Base-by-base conservation (phyloP, 2,797 vertebrate species). In the Falco berigora region DNA sequence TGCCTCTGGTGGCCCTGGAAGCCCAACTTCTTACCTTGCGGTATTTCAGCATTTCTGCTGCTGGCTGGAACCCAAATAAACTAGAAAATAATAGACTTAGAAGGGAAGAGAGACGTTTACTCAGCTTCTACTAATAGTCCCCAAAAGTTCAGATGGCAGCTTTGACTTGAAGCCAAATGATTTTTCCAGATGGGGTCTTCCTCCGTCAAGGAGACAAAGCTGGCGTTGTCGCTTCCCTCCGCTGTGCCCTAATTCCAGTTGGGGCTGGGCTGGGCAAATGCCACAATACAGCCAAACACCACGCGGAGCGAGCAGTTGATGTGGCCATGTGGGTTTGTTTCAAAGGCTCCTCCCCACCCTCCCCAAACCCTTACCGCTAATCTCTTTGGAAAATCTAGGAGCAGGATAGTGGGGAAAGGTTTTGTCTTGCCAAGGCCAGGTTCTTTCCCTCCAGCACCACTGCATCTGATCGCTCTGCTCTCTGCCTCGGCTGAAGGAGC, bases 51-150 rank as follows among this genome's bases (percentile, higher is more conserved):
- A 55, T 75, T 82, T 78, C 75, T 82, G 34, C 67, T 66, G 25
- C 89, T 93, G 86, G 74, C 86, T 30, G 40, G 58, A 55, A 78
- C 62, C 46, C 83, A 75, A 81, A 88, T n/a, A 81, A 92, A 58
- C 53, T 23, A 78, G 52, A 88, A 95, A 94, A 75, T 85, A 82
- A 79, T 36, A 32, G 38, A n/a, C 76, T 69, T 64, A 25, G 71
- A 80, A 44, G 16, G 7, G 18, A 67, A 78, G 49, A 42, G 23
- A 28, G 44, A 71, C 5, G 1, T 88, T 85, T 90, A 85, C 53
- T 87, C 75, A 59, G 67, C 52, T 87, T 90, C 82, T 87, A 8
- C 74, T 74, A 46, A 64, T 15, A 81, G 36, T 40, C 34, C 44
- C 75, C 75, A 40, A 40, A 90, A 81, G 56, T 74, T 90, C 71